These are phyloP conservation scores for Thecophora atra DNA, from an alignment of 2,888 invertebrate genomes.

Conservation along the genomic window DNA sequence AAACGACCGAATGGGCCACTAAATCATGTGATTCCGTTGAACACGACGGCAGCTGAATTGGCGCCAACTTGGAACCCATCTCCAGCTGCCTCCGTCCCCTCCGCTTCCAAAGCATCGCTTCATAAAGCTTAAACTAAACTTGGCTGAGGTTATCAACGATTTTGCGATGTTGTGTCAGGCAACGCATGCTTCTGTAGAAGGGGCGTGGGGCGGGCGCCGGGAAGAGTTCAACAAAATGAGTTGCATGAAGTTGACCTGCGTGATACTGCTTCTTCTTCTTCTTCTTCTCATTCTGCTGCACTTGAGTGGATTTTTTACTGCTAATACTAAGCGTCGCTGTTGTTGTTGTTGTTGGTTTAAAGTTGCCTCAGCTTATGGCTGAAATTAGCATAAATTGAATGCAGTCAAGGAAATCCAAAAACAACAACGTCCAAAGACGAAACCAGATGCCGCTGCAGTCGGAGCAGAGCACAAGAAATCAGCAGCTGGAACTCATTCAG, in stretches of 20 bases:
- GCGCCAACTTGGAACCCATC: constrained; percentile 24
- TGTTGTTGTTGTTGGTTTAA: constrained; percentile 10
- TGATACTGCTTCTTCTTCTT: neutral
- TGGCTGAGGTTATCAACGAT: constrained; percentile 40
- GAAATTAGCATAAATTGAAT: constrained; percentile 30
- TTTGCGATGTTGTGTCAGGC: constrained; percentile 28
- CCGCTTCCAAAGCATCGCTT: neutral
- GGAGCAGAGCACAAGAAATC: neutral
- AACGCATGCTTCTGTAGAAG: constrained; percentile 15
- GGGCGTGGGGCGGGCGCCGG: too few species aligned
- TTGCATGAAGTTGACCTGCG: constrained; percentile 9
- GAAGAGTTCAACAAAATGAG: constrained; percentile 1
- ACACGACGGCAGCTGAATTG: constrained; percentile 34
- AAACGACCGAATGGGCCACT: neutral
- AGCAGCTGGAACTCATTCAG: neutral
- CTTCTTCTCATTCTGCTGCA: neutral
- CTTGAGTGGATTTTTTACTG: constrained; percentile 7
- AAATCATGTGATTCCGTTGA: constrained; percentile 19
- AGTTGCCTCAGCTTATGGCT: neutral
- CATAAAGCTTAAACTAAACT: constrained; percentile 37
- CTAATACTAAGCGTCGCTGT: constrained; percentile 2
- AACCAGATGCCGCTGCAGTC: neutral
- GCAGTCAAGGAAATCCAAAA: constrained; percentile 11
- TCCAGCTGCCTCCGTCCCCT: neutral
- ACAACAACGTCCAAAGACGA: neutral